phyloP scores from a whole-genome alignment of 2,888 invertebrate genomes.

The Heteromyza rotundicornis region DNA sequence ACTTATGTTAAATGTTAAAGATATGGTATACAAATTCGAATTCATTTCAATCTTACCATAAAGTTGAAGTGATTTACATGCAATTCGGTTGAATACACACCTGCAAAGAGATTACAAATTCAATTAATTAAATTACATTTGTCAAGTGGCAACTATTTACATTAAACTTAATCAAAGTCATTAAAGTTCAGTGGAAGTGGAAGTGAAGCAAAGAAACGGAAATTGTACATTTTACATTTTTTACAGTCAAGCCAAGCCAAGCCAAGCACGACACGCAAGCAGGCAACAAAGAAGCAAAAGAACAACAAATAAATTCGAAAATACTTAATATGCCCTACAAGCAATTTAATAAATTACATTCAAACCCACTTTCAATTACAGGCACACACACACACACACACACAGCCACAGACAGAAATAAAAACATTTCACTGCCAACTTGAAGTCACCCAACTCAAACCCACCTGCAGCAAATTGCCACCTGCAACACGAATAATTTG shows the following conservation, averaged over 20 bases:
- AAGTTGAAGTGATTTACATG: conserved; percentile 44
- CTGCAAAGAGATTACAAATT: conserved; percentile 31
- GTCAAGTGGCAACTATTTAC: too few species aligned
- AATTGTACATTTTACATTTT: background rate
- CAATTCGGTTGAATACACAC: conserved; percentile 45
- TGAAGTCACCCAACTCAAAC: background rate
- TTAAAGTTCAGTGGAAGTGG: too few species aligned
- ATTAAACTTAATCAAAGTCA: too few species aligned
- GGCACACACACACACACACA: too few species aligned
- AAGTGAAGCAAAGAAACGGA: too few species aligned
- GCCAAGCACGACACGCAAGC: background rate
- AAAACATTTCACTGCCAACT: background rate
- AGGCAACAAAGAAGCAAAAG: background rate
- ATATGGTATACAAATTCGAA: too few species aligned
- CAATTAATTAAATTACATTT: background rate
- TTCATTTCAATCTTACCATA: conserved; percentile 40
- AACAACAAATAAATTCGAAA: conserved; percentile 6
- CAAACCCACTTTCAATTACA: background rate
- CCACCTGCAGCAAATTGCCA: background rate
- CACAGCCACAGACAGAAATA: too few species aligned
- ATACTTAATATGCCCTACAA: conserved; percentile 1
- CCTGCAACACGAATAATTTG: background rate
- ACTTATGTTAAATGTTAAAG: too few species aligned
- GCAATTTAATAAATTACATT: conserved; percentile 8
- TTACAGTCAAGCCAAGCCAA: background rate